phyloP scores from a whole-genome alignment of 2,113 vertebrate genomes.

The Sus scrofa region DNA sequence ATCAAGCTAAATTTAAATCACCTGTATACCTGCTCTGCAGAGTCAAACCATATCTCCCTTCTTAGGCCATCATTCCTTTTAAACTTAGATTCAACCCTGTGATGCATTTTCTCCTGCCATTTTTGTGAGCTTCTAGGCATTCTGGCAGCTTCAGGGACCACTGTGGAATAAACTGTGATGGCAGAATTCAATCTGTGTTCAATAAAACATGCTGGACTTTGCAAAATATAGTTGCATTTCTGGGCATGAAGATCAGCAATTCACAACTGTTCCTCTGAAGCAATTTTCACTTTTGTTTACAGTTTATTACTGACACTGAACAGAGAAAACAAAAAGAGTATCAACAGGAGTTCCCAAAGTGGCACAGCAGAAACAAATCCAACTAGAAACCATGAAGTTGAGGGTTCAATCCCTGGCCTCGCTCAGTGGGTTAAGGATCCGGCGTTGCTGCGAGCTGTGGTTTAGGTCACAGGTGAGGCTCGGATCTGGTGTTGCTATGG shows the following conservation, averaged over 20 bases:
- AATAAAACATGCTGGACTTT: slow-evolving; percentile 68
- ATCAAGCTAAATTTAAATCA: not conserved
- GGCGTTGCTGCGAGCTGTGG: no score
- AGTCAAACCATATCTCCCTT: slow-evolving; percentile 17
- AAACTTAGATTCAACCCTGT: slow-evolving; percentile 29
- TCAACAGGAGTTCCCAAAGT: no score
- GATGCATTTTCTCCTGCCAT: slow-evolving; percentile 52
- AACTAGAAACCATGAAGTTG: no score
- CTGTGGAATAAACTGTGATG: slow-evolving; percentile 48
- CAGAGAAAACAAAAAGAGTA: slow-evolving; percentile 62
- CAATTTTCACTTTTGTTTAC: slow-evolving; percentile 76
- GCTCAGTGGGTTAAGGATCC: no score
- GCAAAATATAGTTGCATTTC: slow-evolving; percentile 76
- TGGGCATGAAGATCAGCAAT: slow-evolving; percentile 63
- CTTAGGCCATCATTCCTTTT: not conserved
- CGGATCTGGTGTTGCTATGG: no score
- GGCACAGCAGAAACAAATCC: no score
- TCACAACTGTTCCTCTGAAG: slow-evolving; percentile 69
- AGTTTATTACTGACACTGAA: slow-evolving; percentile 75
- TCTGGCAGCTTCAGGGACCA: slow-evolving; percentile 29
- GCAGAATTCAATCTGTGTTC: slow-evolving; percentile 74
- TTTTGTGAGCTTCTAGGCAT: not conserved
- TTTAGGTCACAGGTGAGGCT: no score
- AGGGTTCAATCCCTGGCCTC: no score
- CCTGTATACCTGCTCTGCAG: not conserved